Evolutionary conservation across 2,888 invertebrate species (phyloP), one percentile per base, ranked within the genome.

Genomic region (Sinotaia quadrata): DNA sequence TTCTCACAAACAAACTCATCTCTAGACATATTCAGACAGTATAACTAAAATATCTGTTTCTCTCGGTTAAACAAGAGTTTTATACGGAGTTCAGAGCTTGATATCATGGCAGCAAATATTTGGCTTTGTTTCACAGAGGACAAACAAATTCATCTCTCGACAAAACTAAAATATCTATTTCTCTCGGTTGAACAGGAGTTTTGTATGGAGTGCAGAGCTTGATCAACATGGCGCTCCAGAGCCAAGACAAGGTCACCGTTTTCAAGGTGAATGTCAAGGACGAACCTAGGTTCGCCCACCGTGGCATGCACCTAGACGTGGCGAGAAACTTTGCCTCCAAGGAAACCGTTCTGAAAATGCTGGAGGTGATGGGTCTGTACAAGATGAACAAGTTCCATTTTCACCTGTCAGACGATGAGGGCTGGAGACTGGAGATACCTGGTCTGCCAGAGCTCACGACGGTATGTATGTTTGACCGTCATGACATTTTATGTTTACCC

Each of bases 371-470:
- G 87, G 79, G 84, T 0, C 77, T 81, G 75, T 87, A 85, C 75
- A 87, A 87, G 68, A 47, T 87, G 65, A 87, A 87, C 75, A 79
- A 77, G 34, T 73, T 87, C 2, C 87, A 87, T 62, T 69, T 87
- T 4, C 87, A 87, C 71, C 76, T 87, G 36, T 68, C 82, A 0
- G 87, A 87, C 68, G 87, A 87, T 63, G 85, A 87, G 69, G 87
- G 85, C 0, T 87, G 87, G 87, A 75, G 87, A 41, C 68, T 87
- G 10, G 83, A 87, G 61, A 86, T 87, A 3, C 83, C 84, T 0
- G 85, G 79, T 0, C 69, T 87, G 4, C 80, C 81, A 0, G 87
- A 87, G 66, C 78, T 87, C 2, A 86, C 85, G 4, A 44, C 79
- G 78, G 86, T 86, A 61, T 31, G 61, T 51, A 18, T 24, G 21